Percentiles rank a stretch among this genome's conserved stretches.
Conservation (phyloP, 1,140 invertebrate species). For the Matsumurasca onukii region DNA sequence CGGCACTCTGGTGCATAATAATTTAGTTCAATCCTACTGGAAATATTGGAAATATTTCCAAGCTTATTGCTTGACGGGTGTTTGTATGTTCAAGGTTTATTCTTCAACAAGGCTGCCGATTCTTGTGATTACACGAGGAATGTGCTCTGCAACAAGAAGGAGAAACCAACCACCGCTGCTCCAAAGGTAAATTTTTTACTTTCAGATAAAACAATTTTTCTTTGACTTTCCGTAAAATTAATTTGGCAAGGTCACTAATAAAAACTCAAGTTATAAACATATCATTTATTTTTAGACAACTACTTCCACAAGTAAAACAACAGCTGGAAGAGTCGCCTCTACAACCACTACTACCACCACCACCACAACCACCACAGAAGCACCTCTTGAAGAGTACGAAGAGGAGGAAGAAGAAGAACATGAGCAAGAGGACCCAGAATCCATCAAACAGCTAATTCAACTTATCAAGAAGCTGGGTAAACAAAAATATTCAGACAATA, state of each 20-base stretch:
- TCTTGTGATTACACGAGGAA: slow-evolving; percentile 91
- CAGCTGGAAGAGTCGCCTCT: slow-evolving; percentile 50
- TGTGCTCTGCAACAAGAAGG: slow-evolving; percentile 67
- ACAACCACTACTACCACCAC: slow-evolving; percentile 55
- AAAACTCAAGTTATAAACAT: too few relatives aligned
- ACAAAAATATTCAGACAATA: too few relatives aligned
- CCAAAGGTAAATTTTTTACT: too few relatives aligned
- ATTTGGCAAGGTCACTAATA: slow-evolving; percentile 43
- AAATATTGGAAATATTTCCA: too few relatives aligned
- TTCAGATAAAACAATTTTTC: too few relatives aligned
- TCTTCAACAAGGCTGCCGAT: slow-evolving; percentile 88
- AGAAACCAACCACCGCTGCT: slow-evolving; percentile 45
- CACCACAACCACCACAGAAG: slow-evolving; percentile 48
- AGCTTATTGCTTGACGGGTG: neutral
- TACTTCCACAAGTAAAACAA: slow-evolving; percentile 52
- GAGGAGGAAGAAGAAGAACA: slow-evolving; percentile 67
- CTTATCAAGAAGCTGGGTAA: slow-evolving; percentile 77
- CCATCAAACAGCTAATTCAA: slow-evolving; percentile 81
- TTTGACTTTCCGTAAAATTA: slow-evolving; percentile 53
- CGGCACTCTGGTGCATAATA: too few relatives aligned
- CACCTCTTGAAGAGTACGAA: slow-evolving; percentile 52
- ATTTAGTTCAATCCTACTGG: too few relatives aligned
- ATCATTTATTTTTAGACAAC: too few relatives aligned
- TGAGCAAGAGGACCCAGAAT: slow-evolving; percentile 74
- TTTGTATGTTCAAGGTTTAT: slow-evolving; percentile 61